Base-by-base conservation (phyloP, 2,797 vertebrate species). In the Acanthurus lineatus region DNA sequence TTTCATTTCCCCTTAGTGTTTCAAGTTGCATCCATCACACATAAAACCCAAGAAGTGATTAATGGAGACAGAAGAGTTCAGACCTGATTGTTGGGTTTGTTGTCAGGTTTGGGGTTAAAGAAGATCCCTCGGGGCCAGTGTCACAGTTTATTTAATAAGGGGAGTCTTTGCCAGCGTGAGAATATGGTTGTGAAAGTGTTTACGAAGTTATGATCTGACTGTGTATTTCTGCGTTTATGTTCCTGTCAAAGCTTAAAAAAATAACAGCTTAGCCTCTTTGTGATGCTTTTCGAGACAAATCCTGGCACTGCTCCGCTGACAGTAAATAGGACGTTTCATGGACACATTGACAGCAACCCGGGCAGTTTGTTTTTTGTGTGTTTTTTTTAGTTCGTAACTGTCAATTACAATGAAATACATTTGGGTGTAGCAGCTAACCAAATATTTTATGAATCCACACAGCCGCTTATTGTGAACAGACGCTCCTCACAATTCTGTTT, bases 391-490 rank as follows among this genome's bases (percentile, higher is more conserved):
- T 83, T 64, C 0, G 10, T 68, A 57, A 69, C 69, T 77, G 76
- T 81, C 73, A 84, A 16, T 85, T 83, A 71, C 64, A 80, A 80
- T 73, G 25, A 82, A 81, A 77, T 79, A 69, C 54, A 44, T 47
- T 56, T 49, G 59, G 77, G 65, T 75, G 71, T 79, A 77, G 83
- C 75, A 77, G 80, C 75, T 47, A 83, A 69, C 69, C 75, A 86
- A 87, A 89, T 86, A 76, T 80, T 80, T 80, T 82, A 74, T 73
- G 57, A 87, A 85, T 79, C 82, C 79, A 84, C 83, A 72, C 71
- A 77, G 63, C 35, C 49, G 22, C 56, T 79, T 74, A 70, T 57
- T 84, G 84, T 87, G 74, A 88, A 84, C 71, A 86, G 69, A 70
- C 63, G 81, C 80, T 86, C 38, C 80, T 82, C 64, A 63, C 78